Conservation (phyloP, 2,113 vertebrate genomes). For the Chaetorhynchus papuensis region DNA sequence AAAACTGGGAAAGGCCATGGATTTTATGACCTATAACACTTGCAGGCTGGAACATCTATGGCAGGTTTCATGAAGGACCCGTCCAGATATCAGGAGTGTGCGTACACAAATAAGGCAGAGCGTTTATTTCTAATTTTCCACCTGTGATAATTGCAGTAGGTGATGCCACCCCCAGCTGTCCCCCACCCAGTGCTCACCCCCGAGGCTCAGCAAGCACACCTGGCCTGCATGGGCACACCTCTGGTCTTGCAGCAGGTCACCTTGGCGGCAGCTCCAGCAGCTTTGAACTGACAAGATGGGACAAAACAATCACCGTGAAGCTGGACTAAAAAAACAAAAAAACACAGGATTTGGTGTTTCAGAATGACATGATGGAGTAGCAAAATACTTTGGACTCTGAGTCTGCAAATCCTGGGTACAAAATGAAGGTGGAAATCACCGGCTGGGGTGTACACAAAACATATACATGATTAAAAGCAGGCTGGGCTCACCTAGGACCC, state of each 20-base stretch:
- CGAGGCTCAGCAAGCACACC: not conserved
- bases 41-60: not conserved
- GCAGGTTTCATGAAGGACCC: not conserved
- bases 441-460: not conserved
- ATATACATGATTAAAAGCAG: not conserved
- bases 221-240: not conserved
- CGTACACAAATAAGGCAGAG: fast-evolving
- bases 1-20: not conserved
- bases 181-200: not conserved
- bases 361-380: not conserved
- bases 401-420: not conserved
- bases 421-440: not conserved
- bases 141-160: fast-evolving
- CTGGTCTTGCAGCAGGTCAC: not conserved
- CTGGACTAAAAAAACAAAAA: not conserved
- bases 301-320: not conserved
- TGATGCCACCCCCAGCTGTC: not conserved
- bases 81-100: fast-evolving
- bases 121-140: fast-evolving
- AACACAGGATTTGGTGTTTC: not conserved
- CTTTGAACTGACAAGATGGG: not conserved
- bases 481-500: not conserved
- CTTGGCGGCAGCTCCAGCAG: not conserved
- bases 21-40: not conserved
- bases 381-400: not conserved